Conservation (phyloP, 2,797 vertebrate genomes). For the Sebastes iracundus region DNA sequence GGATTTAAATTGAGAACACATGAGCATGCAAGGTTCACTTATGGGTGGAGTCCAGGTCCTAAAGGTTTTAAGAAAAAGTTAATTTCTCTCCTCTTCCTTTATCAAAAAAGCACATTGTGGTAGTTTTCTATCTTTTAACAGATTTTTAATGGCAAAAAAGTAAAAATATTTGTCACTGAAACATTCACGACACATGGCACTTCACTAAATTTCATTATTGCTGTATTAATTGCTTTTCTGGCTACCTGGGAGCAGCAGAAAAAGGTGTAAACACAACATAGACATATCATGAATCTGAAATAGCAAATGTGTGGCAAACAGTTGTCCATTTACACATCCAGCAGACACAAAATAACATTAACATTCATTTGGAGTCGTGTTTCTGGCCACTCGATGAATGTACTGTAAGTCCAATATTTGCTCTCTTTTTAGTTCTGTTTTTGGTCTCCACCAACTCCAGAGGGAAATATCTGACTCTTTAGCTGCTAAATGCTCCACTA, state of each 20-base stretch:
- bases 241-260: not conserved
- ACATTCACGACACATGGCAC: not conserved
- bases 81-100: not conserved
- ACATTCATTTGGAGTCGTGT: not conserved
- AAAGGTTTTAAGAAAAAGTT: not conserved
- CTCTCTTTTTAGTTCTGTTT: not conserved
- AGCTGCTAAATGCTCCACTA: not conserved
- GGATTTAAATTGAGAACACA: not conserved
- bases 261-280: not conserved
- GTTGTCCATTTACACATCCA: not conserved
- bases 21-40: not conserved
- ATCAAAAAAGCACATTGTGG: not conserved
- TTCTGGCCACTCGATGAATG: not conserved
- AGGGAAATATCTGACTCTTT: not conserved
- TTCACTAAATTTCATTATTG: not conserved
- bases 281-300: not conserved
- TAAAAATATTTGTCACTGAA: not conserved
- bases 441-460: not conserved
- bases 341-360: not conserved
- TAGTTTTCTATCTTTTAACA: not conserved
- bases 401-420: accelerated
- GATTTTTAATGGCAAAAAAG: not conserved
- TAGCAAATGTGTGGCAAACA: too few relatives aligned
- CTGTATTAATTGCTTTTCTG: not conserved
- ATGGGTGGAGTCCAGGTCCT: not conserved